Evolutionary conservation across 2,113 vertebrate species (phyloP), one percentile per base, ranked within the genome.

Genomic region (Sylvia atricapilla): DNA sequence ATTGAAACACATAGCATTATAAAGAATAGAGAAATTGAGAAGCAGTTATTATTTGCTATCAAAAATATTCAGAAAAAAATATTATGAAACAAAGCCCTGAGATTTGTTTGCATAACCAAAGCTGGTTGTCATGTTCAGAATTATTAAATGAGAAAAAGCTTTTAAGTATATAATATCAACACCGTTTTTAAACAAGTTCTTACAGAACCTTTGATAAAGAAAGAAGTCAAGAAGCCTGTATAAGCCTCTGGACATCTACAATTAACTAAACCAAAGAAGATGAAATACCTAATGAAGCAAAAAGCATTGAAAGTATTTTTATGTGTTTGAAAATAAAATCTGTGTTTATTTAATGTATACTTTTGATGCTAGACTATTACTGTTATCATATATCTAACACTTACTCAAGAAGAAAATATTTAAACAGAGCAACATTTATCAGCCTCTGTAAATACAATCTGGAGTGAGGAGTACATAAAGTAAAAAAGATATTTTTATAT

Each of bases 151-250:
- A 90, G 50, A 44, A 56, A 94, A 94, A 77, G 1, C 55, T 93
- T 95, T 88, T 47, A 83, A 77, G 75, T 85, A 18, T 20, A 15
- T 83, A 74, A 56, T 84, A 88, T 43, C 78, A 93, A 88, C 70
- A 83, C 35, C 12, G 37, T 60, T 91, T 84, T 90, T 4, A 85
- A 95, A 94, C 78, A 95, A 90, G 87, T 95, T 87, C 75, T 84
- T 96, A 78, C 90, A 95, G 79, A 95, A 84, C 63, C 55, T 94
- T 66, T 91, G 84, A 91, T 87, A 91, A 84, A 90, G 68, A 87
- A 90, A 94, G 35, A 86, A 93, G 77, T 87, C 91, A 79, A 30
- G 83, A 69, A 87, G 11, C 37, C 23, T 78, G 35, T 58, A 41
- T 27, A 91, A 87, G 87, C 87, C 82, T 83, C 63, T 93, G 50